A percentile compares a stretch with the other conserved stretches of the same genome.
phyloP scores from a whole-genome alignment of 2,113 vertebrate species.

The Suricata suricatta region DNA sequence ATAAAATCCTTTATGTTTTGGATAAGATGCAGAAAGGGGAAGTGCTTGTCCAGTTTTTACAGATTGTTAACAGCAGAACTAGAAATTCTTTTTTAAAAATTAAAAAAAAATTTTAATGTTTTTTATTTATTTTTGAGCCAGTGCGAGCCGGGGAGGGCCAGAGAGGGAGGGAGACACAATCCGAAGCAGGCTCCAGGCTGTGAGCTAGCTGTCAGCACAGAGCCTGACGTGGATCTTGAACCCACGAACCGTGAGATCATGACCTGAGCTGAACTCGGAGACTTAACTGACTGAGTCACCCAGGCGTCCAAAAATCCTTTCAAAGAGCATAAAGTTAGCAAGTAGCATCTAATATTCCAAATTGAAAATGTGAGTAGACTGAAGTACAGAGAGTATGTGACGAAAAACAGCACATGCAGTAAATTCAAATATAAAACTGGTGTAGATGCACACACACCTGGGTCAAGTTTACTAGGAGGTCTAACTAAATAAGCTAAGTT shows the following conservation, averaged over 20 bases:
- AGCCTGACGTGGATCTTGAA: no score
- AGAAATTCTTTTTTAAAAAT: background rate
- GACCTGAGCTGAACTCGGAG: no score
- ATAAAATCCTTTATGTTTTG: background rate
- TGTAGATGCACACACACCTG: background rate
- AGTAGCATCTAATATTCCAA: background rate
- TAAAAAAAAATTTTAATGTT: no score
- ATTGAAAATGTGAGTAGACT: background rate
- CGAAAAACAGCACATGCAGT: background rate
- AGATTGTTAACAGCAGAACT: background rate
- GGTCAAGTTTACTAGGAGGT: background rate
- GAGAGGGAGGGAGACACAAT: no score
- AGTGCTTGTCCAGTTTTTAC: background rate
- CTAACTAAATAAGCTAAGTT: background rate
- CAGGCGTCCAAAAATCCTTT: background rate
- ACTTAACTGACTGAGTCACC: no score
- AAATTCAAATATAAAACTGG: background rate
- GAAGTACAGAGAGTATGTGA: background rate
- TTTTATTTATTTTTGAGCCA: no score
- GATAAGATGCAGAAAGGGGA: constrained; percentile 30
- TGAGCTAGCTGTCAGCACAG: no score
- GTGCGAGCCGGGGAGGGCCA: no score
- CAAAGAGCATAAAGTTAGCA: background rate
- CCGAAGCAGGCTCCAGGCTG: no score
- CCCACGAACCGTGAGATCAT: no score